Evolutionary conservation across 2,888 invertebrate species (phyloP).

Genomic region (Eupithecia centaureata): DNA sequence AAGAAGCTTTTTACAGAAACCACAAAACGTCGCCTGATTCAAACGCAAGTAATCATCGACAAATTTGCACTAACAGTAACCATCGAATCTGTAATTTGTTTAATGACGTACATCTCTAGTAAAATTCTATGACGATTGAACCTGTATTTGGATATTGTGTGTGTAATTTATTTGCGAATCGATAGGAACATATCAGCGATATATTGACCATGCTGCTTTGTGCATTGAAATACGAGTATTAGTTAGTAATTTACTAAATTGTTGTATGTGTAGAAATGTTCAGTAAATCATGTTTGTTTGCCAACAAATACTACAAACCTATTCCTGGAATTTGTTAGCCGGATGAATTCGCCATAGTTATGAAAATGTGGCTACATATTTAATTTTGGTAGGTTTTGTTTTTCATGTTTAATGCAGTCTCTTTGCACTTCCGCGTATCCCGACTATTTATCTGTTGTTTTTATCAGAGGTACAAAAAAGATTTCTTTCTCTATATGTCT

Average conservation of each 20-base stretch:
- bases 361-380: neutral
- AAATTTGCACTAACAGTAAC: slow-evolving; percentile 45
- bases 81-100: slow-evolving; percentile 37
- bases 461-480: neutral
- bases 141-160: slow-evolving; percentile 40
- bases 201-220: slow-evolving; percentile 35
- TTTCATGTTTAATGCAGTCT: neutral
- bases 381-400: neutral
- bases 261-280: slow-evolving; percentile 18
- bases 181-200: slow-evolving; percentile 42
- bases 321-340: neutral
- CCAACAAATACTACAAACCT: slow-evolving; percentile 1
- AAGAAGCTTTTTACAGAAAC: neutral
- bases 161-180: slow-evolving; percentile 47
- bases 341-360: neutral
- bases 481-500: neutral
- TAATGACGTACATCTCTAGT: slow-evolving; percentile 38
- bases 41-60: slow-evolving; percentile 36
- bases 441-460: neutral
- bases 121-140: slow-evolving; percentile 10
- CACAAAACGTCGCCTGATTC: slow-evolving; percentile 19
- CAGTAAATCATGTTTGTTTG: slow-evolving; percentile 21
- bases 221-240: slow-evolving; percentile 40
- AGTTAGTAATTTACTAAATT: slow-evolving; percentile 30
- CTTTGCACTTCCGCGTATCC: neutral